Conservation (phyloP, 1,140 invertebrate genomes). For the Ptiloglossa arizonensis region DNA sequence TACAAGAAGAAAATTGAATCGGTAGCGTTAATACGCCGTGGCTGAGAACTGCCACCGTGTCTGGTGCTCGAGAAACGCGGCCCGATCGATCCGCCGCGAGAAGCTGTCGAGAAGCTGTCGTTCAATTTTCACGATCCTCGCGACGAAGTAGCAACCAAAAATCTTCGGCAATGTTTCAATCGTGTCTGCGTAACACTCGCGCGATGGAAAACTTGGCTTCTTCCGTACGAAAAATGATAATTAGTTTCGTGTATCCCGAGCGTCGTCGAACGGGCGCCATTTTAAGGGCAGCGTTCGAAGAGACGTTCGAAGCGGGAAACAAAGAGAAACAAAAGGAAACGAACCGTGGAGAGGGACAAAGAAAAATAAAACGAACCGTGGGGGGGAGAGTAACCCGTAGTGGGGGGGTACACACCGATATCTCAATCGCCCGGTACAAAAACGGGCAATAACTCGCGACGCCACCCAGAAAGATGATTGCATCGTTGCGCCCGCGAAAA, state of each 20-base stretch:
- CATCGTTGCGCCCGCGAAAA: constrained; percentile 36
- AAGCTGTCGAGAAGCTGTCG: too few species aligned
- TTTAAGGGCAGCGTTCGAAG: not conserved
- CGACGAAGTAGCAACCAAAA: not conserved
- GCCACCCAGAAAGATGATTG: constrained; percentile 79
- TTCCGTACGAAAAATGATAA: not conserved
- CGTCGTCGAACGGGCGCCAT: not conserved
- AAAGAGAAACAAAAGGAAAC: not conserved
- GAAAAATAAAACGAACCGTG: not conserved
- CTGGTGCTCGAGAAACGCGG: not conserved
- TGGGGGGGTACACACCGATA: constrained; percentile 56
- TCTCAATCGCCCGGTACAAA: constrained; percentile 78
- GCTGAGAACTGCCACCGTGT: not conserved
- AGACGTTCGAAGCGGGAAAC: not conserved
- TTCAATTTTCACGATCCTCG: not conserved
- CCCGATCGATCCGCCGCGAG: not conserved
- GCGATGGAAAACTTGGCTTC: too few species aligned
- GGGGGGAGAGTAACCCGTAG: constrained; percentile 12
- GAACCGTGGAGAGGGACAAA: not conserved
- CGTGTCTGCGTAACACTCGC: too few species aligned
- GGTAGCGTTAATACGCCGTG: not conserved
- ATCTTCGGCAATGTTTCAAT: too few species aligned
- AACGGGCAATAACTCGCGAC: constrained; percentile 77
- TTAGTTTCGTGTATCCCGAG: not conserved
- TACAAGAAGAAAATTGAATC: constrained; percentile 9